Base-by-base conservation (phyloP, 2,888 invertebrate genomes). In the Cephus spinipes region DNA sequence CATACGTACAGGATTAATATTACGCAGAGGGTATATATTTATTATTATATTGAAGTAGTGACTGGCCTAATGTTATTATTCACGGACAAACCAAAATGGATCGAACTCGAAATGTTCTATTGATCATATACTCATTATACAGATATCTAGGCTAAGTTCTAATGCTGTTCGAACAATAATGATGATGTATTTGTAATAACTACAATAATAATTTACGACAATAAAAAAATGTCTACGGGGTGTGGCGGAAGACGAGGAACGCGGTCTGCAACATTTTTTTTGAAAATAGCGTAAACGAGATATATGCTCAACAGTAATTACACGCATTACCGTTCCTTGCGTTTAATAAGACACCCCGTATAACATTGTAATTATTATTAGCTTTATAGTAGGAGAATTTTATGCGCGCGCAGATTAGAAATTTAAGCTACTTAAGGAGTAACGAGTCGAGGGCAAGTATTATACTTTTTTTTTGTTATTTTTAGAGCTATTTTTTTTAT, bases 161-260 rank as follows among this genome's bases (percentile, higher is more conserved):
- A 87, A 91, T 91, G 91, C 91, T 91, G 91, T 91, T 91, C 91
- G 91, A 91, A 91, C 91, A 91, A 91, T 91, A 91, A 91, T 89
- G 89, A 87, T 88, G 88, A 90, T 89, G 89, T 88, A 90, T 88
- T 87, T 88, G 88, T 86, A 87, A 79, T 86, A 88, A 84, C 80
- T 87, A 85, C 80, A 85, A 83, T 83, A 87, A 87, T 88, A 88
- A 89, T 84, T 88, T 84, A 83, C 78, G 88, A 89, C 87, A 89
- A 88, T 89, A 87, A 89, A 85, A 83, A 31, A 33, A 71, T 32
- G 71, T 32, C 31, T 71, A 12, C 71, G 71, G 71, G 71, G 31
- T 71, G 71, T 31, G 11, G 1, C 32, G 71, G 2, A 55, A 55
- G 55, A 55, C 55, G 55, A 55, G 55, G 55, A 55, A 55, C 55